These are phyloP conservation scores for Dendrocincla fuliginosa DNA, from an alignment of 2,797 vertebrate genomes.

Conservation along the genomic window DNA sequence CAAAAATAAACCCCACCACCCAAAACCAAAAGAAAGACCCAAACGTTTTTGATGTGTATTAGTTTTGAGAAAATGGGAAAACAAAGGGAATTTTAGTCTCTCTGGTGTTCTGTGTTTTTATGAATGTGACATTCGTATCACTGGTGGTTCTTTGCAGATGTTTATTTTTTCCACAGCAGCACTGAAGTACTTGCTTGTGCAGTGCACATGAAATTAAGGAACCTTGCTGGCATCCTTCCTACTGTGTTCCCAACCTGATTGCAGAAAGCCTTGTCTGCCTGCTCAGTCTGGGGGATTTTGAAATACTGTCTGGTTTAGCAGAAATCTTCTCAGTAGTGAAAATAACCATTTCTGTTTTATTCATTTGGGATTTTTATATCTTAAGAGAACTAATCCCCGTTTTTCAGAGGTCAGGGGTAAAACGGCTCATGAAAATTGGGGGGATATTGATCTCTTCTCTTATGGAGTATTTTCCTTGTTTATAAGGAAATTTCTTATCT, in stretches of 20 bases:
- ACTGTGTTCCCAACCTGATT: neutral
- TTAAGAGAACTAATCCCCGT: neutral
- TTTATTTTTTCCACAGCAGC: neutral
- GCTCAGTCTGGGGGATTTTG: neutral
- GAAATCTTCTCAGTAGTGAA: neutral
- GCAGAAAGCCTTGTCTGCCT: neutral
- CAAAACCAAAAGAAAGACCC: neutral
- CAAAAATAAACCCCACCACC: neutral
- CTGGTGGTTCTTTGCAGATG: neutral
- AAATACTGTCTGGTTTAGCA: neutral
- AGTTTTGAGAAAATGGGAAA: neutral
- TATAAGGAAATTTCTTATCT: neutral
- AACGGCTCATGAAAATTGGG: neutral
- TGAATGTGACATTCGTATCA: neutral
- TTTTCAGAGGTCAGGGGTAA: neutral
- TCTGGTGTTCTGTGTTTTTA: neutral
- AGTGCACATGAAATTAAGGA: neutral
- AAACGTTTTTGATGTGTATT: neutral
- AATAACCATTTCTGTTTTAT: neutral
- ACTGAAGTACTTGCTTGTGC: neutral
- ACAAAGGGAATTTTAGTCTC: neutral
- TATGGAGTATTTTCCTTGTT: neutral
- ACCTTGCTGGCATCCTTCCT: neutral
- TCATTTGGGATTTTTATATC: neutral
- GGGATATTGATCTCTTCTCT: neutral